Evolutionary conservation across 1,140 invertebrate genomes (phyloP).

Genomic region (Zophobas morio): DNA sequence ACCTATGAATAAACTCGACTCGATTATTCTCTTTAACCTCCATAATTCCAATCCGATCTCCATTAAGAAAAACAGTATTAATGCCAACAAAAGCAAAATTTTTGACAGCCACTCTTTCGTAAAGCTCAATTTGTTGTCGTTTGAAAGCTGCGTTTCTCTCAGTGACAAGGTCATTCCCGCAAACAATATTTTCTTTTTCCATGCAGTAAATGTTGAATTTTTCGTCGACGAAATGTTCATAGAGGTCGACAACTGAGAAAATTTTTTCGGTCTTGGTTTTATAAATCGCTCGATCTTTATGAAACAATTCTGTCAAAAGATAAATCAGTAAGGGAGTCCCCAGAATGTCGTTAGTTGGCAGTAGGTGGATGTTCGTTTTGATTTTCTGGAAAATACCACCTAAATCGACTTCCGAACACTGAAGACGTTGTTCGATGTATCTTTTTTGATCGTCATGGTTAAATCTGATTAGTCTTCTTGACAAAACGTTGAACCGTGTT

Average conservation of each 20-base stretch:
- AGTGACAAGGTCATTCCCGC: neutral
- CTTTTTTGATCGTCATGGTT: neutral
- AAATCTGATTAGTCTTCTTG: neutral
- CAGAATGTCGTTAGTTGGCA: neutral
- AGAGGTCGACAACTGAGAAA: neutral
- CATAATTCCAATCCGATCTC: neutral
- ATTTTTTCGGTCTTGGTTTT: neutral
- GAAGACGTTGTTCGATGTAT: neutral
- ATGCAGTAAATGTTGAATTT: neutral
- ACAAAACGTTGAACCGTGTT: neutral
- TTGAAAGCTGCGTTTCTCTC: neutral
- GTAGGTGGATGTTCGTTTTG: neutral
- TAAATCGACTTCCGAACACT: too few relatives aligned
- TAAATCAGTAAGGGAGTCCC: neutral
- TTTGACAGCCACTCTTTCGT: neutral
- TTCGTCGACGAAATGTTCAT: neutral
- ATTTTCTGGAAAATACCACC: neutral
- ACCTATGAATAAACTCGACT: neutral
- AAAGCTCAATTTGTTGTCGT: neutral
- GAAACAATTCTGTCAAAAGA: neutral
- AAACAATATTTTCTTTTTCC: neutral
- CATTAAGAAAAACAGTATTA: neutral
- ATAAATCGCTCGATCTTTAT: neutral
- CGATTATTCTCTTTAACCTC: neutral
- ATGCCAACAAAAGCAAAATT: neutral